These are phyloP conservation scores for Dicerorhinus sumatrensis DNA, from an alignment of 2,113 vertebrate genomes.

Conservation along the genomic window DNA sequence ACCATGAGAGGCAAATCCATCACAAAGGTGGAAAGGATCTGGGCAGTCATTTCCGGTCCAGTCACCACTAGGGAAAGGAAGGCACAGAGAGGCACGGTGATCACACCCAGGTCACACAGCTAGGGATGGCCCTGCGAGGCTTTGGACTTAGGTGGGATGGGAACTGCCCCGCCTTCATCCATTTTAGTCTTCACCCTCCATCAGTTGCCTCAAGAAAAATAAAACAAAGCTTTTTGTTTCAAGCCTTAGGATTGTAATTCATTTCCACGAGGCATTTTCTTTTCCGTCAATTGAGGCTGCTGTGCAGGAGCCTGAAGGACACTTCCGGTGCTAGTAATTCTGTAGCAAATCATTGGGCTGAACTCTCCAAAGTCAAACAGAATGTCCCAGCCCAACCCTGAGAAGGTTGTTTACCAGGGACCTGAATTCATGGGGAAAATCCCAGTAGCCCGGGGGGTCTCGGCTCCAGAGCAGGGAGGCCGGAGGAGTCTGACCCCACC, in stretches of 20 bases:
- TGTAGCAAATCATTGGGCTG: neutral
- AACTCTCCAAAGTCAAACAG: neutral
- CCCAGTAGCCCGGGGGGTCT: too few species aligned
- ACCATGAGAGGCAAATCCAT: neutral
- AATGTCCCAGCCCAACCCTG: neutral
- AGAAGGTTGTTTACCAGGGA: neutral
- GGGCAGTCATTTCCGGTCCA: fast-evolving
- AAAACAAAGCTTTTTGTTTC: neutral
- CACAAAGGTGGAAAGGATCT: neutral
- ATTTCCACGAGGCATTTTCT: neutral
- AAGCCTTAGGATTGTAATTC: neutral
- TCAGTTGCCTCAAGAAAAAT: neutral
- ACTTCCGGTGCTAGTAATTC: neutral
- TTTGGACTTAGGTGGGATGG: too few species aligned
- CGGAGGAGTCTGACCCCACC: fast-evolving
- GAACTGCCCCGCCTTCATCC: fast-evolving
- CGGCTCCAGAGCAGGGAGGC: neutral
- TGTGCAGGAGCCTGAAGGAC: fast-evolving
- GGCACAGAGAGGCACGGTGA: neutral
- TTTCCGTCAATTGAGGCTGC: neutral
- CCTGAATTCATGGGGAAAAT: neutral
- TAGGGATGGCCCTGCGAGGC: neutral
- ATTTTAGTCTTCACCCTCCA: neutral
- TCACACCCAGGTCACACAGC: neutral
- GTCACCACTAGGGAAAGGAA: neutral